Percentiles rank a stretch among this genome's conserved stretches.
These are phyloP conservation scores for Drosophila sechellia DNA, from an alignment of 1,140 invertebrate genomes.

Conservation along the genomic window DNA sequence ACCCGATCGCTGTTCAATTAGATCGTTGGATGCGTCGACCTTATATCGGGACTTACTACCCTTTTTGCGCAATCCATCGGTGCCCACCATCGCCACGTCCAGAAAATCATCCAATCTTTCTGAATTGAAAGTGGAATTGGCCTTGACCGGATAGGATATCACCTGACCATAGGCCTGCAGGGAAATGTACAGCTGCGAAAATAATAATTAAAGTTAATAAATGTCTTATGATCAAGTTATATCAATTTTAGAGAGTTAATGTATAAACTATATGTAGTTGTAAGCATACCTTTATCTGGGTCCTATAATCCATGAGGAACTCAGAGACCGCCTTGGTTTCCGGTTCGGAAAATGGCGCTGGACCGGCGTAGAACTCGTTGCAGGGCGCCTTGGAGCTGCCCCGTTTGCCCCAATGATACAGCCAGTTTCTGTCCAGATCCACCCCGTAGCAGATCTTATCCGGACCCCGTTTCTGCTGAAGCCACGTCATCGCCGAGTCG, in stretches of 20 bases:
- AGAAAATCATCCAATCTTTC: slow-evolving; percentile 77
- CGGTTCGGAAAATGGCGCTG: slow-evolving; percentile 92
- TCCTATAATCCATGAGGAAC: slow-evolving; percentile 86
- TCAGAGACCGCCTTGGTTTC: slow-evolving; percentile 90
- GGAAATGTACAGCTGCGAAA: slow-evolving; percentile 87
- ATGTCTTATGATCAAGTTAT: slow-evolving; percentile 38
- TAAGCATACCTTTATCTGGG: slow-evolving; percentile 86
- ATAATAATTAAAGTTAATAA: too few species aligned
- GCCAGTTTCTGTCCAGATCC: slow-evolving; percentile 90
- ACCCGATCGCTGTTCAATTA: slow-evolving; percentile 79
- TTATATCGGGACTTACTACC: slow-evolving; percentile 80
- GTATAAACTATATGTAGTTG: neutral
- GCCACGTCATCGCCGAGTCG: slow-evolving; percentile 81
- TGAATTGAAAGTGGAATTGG: slow-evolving; percentile 71
- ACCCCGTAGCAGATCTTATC: slow-evolving; percentile 85
- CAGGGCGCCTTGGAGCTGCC: slow-evolving; percentile 92
- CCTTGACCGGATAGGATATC: slow-evolving; percentile 87
- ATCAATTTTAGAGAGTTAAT: neutral
- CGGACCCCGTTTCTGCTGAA: slow-evolving; percentile 61
- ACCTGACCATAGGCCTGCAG: slow-evolving; percentile 93
- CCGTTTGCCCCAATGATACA: slow-evolving; percentile 88
- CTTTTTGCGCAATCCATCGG: slow-evolving; percentile 71
- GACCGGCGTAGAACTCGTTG: slow-evolving; percentile 91
- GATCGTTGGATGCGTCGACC: slow-evolving; percentile 79
- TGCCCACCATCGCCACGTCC: slow-evolving; percentile 83